A percentile compares a stretch with the other conserved stretches of the same genome.
Conservation (phyloP, 2,113 vertebrate genomes). For the Piprites chloris region DNA sequence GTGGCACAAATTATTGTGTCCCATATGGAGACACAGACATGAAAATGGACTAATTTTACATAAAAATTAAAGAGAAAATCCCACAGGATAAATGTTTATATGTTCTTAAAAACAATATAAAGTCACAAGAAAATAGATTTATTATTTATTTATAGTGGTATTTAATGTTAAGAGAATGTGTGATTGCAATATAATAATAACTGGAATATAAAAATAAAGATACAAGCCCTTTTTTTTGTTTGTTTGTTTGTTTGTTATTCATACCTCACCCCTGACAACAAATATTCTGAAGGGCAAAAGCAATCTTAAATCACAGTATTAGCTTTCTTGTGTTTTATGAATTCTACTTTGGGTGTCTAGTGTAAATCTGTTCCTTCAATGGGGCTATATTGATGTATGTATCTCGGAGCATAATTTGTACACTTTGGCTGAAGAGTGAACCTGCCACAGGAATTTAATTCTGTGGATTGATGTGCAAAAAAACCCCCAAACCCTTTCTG, state of each 20-base stretch:
- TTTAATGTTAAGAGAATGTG: not conserved
- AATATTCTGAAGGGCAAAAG: constrained; percentile 9
- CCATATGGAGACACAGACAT: not conserved
- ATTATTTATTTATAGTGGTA: not conserved
- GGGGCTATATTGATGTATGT: not conserved
- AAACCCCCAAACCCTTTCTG: not conserved
- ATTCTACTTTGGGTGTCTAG: not conserved
- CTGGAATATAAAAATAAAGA: not conserved
- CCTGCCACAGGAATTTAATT: constrained; percentile 36
- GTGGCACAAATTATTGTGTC: not conserved
- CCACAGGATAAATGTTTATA: not conserved
- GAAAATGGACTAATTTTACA: not conserved
- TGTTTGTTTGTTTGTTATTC: not conserved
- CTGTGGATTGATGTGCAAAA: constrained; percentile 28
- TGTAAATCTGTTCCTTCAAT: constrained; percentile 4
- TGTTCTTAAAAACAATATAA: not conserved
- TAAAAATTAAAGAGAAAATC: not conserved
- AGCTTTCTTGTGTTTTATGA: constrained; percentile 4
- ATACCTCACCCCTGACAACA: not conserved
- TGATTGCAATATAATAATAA: not conserved
- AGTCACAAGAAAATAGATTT: not conserved
- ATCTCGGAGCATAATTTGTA: constrained; percentile 14
- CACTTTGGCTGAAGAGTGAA: constrained; percentile 31
- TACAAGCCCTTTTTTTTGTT: not conserved
- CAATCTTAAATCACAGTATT: constrained; percentile 32